phyloP scores from a whole-genome alignment of 2,888 invertebrate genomes.

The Chloroclysta siterata region DNA sequence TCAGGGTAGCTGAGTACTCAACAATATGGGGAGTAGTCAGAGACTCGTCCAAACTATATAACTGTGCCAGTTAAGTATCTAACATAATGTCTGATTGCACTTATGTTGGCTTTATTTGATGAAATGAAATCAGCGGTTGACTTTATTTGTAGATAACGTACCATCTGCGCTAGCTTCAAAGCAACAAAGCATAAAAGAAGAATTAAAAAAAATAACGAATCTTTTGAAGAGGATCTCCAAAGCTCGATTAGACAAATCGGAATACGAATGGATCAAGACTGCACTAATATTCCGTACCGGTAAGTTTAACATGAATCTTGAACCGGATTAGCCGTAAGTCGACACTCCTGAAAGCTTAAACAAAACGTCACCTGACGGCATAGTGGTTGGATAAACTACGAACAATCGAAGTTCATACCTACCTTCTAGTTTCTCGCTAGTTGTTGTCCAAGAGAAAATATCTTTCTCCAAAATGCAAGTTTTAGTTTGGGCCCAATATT shows the following conservation, averaged over 20 bases:
- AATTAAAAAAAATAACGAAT: conserved; percentile 81
- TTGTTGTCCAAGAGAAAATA: too few relatives aligned
- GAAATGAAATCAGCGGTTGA: neutral
- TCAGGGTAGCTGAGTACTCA: too few relatives aligned
- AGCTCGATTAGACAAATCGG: conserved; percentile 90
- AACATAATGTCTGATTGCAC: too few relatives aligned
- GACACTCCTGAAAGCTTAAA: too few relatives aligned
- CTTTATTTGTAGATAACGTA: conserved; percentile 72
- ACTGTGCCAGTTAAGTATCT: neutral
- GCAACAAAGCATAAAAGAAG: conserved; percentile 82
- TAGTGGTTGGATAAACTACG: too few relatives aligned
- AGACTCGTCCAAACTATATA: neutral
- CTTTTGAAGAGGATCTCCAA: conserved; percentile 87
- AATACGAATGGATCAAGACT: conserved; percentile 94
- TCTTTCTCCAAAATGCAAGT: too few relatives aligned
- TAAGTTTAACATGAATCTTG: conserved; percentile 56
- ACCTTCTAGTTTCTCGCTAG: too few relatives aligned
- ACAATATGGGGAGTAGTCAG: too few relatives aligned
- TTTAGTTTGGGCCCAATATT: too few relatives aligned
- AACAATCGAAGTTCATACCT: too few relatives aligned
- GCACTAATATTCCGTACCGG: conserved; percentile 93
- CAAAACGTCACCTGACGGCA: too few relatives aligned
- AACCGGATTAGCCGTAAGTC: too few relatives aligned
- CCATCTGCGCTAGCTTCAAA: conserved; percentile 66
- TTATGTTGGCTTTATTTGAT: neutral